Conservation (phyloP, 2,113 vertebrate species). For the Ornithorhynchus anatinus region DNA sequence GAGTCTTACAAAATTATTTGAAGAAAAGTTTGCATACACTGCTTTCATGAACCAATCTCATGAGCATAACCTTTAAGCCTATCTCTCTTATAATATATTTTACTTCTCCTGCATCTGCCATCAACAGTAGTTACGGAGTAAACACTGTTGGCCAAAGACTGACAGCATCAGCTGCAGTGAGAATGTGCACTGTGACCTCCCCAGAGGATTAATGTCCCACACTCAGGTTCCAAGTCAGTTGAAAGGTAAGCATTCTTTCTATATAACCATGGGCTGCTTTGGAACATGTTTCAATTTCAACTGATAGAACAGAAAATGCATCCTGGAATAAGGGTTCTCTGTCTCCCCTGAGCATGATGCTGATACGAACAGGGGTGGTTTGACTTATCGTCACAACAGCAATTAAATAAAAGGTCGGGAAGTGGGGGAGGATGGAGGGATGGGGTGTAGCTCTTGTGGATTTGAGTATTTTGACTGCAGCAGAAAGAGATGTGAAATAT, state of each 20-base stretch:
- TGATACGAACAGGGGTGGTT: conserved; percentile 19
- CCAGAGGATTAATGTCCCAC: conserved; percentile 39
- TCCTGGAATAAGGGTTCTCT: background rate
- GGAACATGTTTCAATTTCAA: conserved; percentile 13
- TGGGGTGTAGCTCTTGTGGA: background rate
- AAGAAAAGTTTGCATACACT: background rate
- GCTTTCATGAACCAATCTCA: conserved; percentile 4
- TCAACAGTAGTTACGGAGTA: conserved; percentile 50
- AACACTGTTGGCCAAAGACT: conserved; percentile 54
- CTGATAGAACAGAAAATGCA: conserved; percentile 14
- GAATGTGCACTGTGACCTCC: conserved; percentile 70
- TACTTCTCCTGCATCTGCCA: conserved; percentile 14
- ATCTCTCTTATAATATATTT: conserved; percentile 11
- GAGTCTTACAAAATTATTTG: conserved; percentile 1
- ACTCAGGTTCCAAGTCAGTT: conserved; percentile 67
- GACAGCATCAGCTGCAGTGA: conserved; percentile 80
- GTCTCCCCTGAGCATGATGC: background rate
- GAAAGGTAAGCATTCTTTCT: conserved; percentile 71
- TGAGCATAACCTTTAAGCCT: background rate
- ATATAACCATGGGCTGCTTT: background rate
- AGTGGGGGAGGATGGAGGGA: too few species aligned
- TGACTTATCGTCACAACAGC: background rate
- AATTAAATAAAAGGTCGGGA: background rate
- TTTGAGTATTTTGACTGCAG: background rate
- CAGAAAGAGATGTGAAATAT: conserved; percentile 8